These are phyloP conservation scores for zebrafish (Danio rerio) DNA, from an alignment of 2,113 vertebrate species.

Conservation along the genomic window GRCz12tu NC_133200.1:29018001-29018500, in stretches of 20 bases:
- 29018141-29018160: background rate
- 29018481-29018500: too few relatives aligned
- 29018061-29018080: background rate
- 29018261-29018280: background rate
- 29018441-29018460: too few relatives aligned
- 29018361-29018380: too few relatives aligned
- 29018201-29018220: slow-evolving; percentile 30
- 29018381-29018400: too few relatives aligned
- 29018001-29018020: background rate
- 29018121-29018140: background rate
- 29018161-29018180: background rate
- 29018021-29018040: background rate
- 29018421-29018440: too few relatives aligned
- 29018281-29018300: background rate
- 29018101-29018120: background rate
- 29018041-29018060: background rate
- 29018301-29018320: background rate
- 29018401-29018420: too few relatives aligned
- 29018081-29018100: slow-evolving; percentile 21
- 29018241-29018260: slow-evolving; percentile 38
- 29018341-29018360: too few relatives aligned
- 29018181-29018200: background rate
- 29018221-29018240: slow-evolving; percentile 46
- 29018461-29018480: too few relatives aligned
- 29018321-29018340: too few relatives aligned